phyloP scores from a whole-genome alignment of 30 jellyfish, hydroid and myxozoan genomes.

The Euphysa ruthae region DNA sequence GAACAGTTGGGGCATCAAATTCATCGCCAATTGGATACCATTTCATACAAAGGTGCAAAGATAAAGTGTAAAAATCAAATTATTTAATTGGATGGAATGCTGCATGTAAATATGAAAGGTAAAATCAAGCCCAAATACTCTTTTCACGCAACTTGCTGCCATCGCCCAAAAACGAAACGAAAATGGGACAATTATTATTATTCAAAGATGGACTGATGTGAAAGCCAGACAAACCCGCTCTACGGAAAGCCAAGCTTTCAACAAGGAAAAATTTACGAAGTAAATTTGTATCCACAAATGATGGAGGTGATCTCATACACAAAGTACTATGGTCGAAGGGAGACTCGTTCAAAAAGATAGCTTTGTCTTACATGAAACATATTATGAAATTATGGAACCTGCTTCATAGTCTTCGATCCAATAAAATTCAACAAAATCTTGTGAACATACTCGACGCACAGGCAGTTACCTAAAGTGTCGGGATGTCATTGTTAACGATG shows the following conservation, averaged over 20 bases:
- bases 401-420: slow-evolving; percentile 19
- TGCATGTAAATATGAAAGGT: too few relatives aligned
- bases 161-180: slow-evolving; percentile 20
- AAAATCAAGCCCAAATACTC: slow-evolving; percentile 6
- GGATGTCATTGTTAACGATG: slow-evolving; percentile 1
- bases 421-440: slow-evolving; percentile 5
- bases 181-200: neutral
- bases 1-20: slow-evolving; percentile 18
- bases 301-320: slow-evolving; percentile 44
- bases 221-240: slow-evolving; percentile 36
- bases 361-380: neutral
- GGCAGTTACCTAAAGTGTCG: slow-evolving; percentile 17
- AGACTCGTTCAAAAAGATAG: slow-evolving; percentile 1
- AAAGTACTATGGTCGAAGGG: slow-evolving; percentile 33
- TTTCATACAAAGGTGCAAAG: slow-evolving; percentile 13
- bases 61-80: slow-evolving; percentile 11
- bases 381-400: slow-evolving; percentile 15
- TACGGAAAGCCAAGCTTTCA: too few relatives aligned
- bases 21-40: slow-evolving; percentile 17
- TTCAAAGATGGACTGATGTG: too few relatives aligned
- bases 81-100: too few relatives aligned
- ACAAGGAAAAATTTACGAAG: too few relatives aligned
- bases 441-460: slow-evolving; percentile 21
- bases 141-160: slow-evolving; percentile 33
- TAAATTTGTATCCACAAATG: too few relatives aligned